Percentiles rank a stretch among this genome's conserved stretches.
These are phyloP conservation scores for Standfussiana lucernea DNA, from an alignment of 2,888 invertebrate species.

Conservation along the genomic window DNA sequence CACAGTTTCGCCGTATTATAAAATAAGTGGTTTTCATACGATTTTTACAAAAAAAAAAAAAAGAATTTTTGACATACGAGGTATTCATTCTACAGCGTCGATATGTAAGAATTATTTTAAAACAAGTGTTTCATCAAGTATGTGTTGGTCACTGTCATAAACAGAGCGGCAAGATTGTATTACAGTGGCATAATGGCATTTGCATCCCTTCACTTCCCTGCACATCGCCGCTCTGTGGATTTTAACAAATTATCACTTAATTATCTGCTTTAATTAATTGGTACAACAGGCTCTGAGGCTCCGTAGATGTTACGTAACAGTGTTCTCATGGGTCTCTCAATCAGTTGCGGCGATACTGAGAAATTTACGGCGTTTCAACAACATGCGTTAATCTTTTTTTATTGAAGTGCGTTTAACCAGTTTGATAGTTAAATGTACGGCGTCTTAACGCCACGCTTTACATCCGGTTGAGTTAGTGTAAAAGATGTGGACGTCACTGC, in stretches of 20 bases:
- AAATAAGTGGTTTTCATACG: no score
- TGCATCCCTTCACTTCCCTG: conserved; percentile 71
- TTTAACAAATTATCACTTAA: conserved; percentile 62
- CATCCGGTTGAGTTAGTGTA: conserved; percentile 37
- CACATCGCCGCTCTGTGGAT: conserved; percentile 43
- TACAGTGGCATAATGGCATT: conserved; percentile 67
- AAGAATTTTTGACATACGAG: no score
- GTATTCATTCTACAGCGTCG: no score
- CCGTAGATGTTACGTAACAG: conserved; percentile 37
- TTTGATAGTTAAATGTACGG: conserved; percentile 49
- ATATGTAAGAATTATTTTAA: conserved; percentile 37
- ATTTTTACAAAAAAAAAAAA: no score
- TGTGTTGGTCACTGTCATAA: conserved; percentile 65
- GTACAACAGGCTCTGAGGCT: conserved; percentile 1
- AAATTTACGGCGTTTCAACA: conserved; percentile 39
- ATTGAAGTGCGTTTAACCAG: conserved; percentile 40
- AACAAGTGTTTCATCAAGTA: conserved; percentile 58
- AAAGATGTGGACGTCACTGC: conserved; percentile 27
- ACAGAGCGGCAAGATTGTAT: conserved; percentile 74
- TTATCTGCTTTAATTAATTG: conserved; percentile 52
- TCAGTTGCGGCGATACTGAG: conserved; percentile 14
- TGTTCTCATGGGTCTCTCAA: conserved; percentile 33
- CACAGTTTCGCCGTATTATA: no score
- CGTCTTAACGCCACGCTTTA: conserved; percentile 40
- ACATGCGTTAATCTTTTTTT: conserved; percentile 37